Evolutionary conservation across 2,888 invertebrate genomes (phyloP), one percentile per base, ranked within the genome.

Genomic region (Dioctria linearis): DNA sequence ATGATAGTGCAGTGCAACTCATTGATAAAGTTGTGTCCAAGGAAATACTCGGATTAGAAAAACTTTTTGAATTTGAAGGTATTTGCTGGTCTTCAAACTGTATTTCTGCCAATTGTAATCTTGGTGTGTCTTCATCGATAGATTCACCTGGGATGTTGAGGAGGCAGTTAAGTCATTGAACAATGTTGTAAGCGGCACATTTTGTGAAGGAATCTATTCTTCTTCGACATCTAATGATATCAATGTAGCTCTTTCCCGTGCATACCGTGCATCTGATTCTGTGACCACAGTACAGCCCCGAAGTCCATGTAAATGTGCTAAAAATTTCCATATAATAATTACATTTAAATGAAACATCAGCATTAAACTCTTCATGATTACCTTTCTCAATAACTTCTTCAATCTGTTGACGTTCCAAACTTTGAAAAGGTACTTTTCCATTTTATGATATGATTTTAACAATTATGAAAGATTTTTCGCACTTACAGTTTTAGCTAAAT

Each of bases 201-300:
- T n/a, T n/a, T n/a, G n/a, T n/a, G n/a, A n/a, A n/a, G n/a, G n/a
- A n/a, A n/a, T n/a, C n/a, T n/a, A n/a, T n/a, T n/a, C n/a, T n/a
- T n/a, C n/a, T n/a, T n/a, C n/a, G n/a, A n/a, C n/a, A 37, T 25
- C 13, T 46, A 59, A 49, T n/a, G 63, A 42, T 37, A 73, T 49
- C 25, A 80, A 11, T 46, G 8, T 43, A 11, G 3, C 4, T 11
- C 54, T 11, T 11, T 54, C 3, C 54, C 5, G 11, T 5, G 9
- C 11, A 11, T 11, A 11, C 5, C 4, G 6, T 4, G 5, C 3
- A 54, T 5, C 54, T 54, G n/a, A 54, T n/a, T n/a, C n/a, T n/a
- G n/a, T n/a, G n/a, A n/a, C n/a, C n/a, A n/a, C n/a, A n/a, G n/a
- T n/a, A n/a, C n/a, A n/a, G n/a, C n/a, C n/a, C n/a, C n/a, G n/a